Base-by-base conservation (phyloP, 1,140 invertebrate species). In the Metaphire vulgaris region DNA sequence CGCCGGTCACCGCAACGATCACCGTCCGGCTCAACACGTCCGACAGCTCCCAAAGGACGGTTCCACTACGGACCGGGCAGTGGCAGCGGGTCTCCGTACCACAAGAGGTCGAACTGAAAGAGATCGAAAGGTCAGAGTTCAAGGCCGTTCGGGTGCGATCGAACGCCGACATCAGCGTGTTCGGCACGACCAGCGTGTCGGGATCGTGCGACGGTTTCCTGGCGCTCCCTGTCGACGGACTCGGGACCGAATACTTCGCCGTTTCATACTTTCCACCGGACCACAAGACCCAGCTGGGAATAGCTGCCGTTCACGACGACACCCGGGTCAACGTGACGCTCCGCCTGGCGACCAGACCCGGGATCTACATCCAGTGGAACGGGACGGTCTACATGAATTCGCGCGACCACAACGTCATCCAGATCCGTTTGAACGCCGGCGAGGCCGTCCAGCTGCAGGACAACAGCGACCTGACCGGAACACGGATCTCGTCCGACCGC, bases 161-260 rank as follows among this genome's bases (percentile, higher is more conserved):
- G 0, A 73, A 76, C 21, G 74, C 79, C n/a, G 80, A 82, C 31
- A 74, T 83, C 15, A 77, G 80, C 14, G 80, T 83, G 0, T 83
- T 81, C 34, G 79, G 80, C 15, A 78, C 79, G 0, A 83, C 83
- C 78, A 79, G 79, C 69, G 79, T 81, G 31, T 72, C 33, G 2
- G 80, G 80, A 26, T 81, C 82, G 1, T 81, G 79, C 14, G 83
- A 84, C 70, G 82, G 80, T 16, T 84, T 80, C 74, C 72, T 83
- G 2, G 82, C 80, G 1, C 70, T 83, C 12, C 83, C 83, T 1
- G 74, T 74, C 0, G 78, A 83, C 33, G 79, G 80, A 1, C 72
- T 83, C 6, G 81, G 81, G 15, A 79, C 32, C 14, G 78, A 81
- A 16, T 83, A 84, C 75, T 83, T 81, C 70, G 74, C 81, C 1